A percentile compares a stretch with the other conserved stretches of the same genome.
These are phyloP conservation scores for Aphelenchoides avenae DNA, from an alignment of 1,140 invertebrate genomes.

Conservation along the genomic window DNA sequence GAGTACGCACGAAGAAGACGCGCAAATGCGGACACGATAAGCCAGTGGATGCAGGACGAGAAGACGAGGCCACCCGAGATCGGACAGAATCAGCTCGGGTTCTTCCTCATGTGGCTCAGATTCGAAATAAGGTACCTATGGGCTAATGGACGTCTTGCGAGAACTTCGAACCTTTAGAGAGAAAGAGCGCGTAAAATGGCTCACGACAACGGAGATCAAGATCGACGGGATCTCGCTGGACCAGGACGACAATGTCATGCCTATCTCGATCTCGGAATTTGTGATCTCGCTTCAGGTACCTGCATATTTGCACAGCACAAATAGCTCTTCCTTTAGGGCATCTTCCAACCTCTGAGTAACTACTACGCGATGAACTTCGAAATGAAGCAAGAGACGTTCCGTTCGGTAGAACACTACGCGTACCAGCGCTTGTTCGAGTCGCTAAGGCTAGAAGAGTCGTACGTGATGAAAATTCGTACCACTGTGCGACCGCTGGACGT, in stretches of 20 bases:
- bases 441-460: constrained; percentile 46
- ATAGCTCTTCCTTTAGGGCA: too few species aligned
- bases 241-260: constrained; percentile 38
- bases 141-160: background rate
- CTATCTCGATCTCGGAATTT: constrained; percentile 45
- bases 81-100: constrained; percentile 52
- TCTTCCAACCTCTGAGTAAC: constrained; percentile 55
- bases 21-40: constrained; percentile 40
- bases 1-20: constrained; percentile 23
- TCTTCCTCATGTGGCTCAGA: constrained; percentile 54
- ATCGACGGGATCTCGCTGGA: constrained; percentile 46
- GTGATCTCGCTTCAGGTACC: constrained; percentile 41
- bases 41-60: constrained; percentile 54
- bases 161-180: constrained; percentile 23
- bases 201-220: constrained; percentile 25
- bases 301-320: too few species aligned
- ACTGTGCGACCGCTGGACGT: constrained; percentile 48
- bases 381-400: constrained; percentile 45
- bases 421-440: constrained; percentile 57
- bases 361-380: constrained; percentile 52
- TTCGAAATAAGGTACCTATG: constrained; percentile 40
- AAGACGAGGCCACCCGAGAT: constrained; percentile 36
- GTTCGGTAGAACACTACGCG: constrained; percentile 58
- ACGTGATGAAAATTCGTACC: constrained; percentile 55
- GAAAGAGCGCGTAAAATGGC: constrained; percentile 29